Base-by-base conservation (phyloP, 2,797 vertebrate species). In the Melanotaenia pygmaea region DNA sequence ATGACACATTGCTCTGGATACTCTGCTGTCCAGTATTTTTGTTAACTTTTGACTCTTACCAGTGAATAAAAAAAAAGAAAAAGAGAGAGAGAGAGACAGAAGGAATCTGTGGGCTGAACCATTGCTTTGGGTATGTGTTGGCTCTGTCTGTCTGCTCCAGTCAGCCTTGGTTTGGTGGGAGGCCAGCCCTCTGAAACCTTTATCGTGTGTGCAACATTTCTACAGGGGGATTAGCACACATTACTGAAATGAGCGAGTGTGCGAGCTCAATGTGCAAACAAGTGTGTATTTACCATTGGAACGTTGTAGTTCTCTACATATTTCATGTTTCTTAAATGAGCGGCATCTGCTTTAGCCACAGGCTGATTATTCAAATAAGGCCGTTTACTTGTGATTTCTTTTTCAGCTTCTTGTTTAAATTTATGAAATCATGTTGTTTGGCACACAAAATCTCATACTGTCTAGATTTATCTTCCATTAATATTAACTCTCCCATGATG, bases 191-290 rank as follows among this genome's bases (percentile, higher is more conserved):
- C 63, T 2, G 59, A 87, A 77, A 89, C 81, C 79, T 84, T 89
- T 83, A 88, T 75, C 75, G 85, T 79, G 84, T 79, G 75, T 64
- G 77, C 80, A 84, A 76, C 74, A 83, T 85, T 80, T 83, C 85
- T 85, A 63, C 77, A 74, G 79, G 81, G 71, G 53, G 10, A 74
- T 70, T 82, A 76, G 70, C 66, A 77, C 70, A 79, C 63, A 60
- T 77, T 76, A 65, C 68, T 51, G 64, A 64, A 84, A 51, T 63
- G 59, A 65, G 43, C 30, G 66, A 80, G 67, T 59, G 59, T 75
- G 56, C 53, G 59, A 67, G 57, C 30, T 32, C 34, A 16, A 69
- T 67, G 60, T 35, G 67, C 64, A 78, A 86, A 61, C 57, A 74
- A 73, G 60, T 59, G 14, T 64, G 18, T 62, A 43, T 79, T 79